These are phyloP conservation scores for Corythucha ciliata DNA, from an alignment of 2,888 invertebrate genomes.

Conservation along the genomic window DNA sequence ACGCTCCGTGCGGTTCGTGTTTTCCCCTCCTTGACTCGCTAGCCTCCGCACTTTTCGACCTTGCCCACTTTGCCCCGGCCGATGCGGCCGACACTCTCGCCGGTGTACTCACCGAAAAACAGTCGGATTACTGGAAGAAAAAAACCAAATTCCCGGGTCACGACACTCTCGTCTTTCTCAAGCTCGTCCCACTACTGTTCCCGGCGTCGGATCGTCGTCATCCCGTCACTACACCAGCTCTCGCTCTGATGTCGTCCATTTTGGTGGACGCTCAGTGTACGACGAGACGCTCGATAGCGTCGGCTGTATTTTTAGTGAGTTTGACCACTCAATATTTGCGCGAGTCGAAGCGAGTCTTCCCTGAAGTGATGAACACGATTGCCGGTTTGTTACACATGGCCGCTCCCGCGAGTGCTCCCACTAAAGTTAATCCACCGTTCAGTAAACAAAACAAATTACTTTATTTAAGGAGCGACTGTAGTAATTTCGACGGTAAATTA, in stretches of 20 bases:
- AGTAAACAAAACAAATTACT: conserved; percentile 22
- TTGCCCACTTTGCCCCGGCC: conserved; percentile 61
- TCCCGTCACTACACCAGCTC: conserved; percentile 73
- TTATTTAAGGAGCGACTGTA: too few species aligned
- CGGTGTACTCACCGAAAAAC: conserved; percentile 65
- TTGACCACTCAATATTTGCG: conserved; percentile 66
- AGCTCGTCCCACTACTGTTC: conserved; percentile 69
- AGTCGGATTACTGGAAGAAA: conserved; percentile 52
- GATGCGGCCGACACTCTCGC: conserved; percentile 56
- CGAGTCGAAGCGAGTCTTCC: conserved; percentile 69
- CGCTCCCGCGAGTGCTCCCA: conserved; percentile 42
- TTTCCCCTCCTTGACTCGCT: conserved; percentile 40
- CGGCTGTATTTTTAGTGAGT: conserved; percentile 65
- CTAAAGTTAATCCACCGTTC: conserved; percentile 18
- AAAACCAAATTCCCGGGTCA: conserved; percentile 54
- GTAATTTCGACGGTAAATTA: too few species aligned
- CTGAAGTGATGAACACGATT: conserved; percentile 70
- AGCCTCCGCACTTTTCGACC: conserved; percentile 49
- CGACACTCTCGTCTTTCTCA: conserved; percentile 68
- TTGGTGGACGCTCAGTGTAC: conserved; percentile 55
- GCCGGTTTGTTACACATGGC: conserved; percentile 64
- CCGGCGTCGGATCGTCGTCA: conserved; percentile 87
- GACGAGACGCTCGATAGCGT: conserved; percentile 57
- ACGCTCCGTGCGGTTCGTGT: conserved; percentile 41
- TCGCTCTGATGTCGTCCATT: conserved; percentile 75